Base-by-base conservation (phyloP, 2,888 invertebrate genomes). In the Drosophila acutilabella region DNA sequence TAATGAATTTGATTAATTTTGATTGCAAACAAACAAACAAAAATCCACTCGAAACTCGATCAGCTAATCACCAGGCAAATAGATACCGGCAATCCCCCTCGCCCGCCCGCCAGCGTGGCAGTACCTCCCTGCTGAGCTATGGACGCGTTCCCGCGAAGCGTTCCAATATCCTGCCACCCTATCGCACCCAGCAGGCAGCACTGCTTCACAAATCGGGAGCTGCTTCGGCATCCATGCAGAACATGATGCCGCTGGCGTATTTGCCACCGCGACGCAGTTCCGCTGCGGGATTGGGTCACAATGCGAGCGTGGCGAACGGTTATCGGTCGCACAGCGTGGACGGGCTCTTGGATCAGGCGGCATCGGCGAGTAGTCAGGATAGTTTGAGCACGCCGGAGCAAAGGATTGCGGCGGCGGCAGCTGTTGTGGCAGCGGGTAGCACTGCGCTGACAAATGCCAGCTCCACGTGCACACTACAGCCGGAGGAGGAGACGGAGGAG, bases 21-120 rank as follows among this genome's bases (percentile, higher is more conserved):
- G 91, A 91, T 92, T 91, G 91, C 90, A 69, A 76, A 30, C 30
- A 30, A 30, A 30, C 30, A 30, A 30, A 30, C 30, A 30, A 30
- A 30, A 30, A 30, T 30, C 30, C 64, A 71, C 81, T 81, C 85
- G 74, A 79, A 85, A 78, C 68, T 76, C 80, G 71, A 66, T 58
- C 92, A 91, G 92, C 91, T 90, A 92, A 93, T 92, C 91, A 91
- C 90, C 91, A 91, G 91, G 92, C 91, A 91, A 92, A 91, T 93
- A 95, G 95, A 93, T 94, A 94, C 92, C 94, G 94, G 91, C 95
- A 95, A 92, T 94, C 95, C 80, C 94, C 94, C 81, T 95, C 94
- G 93, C 95, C 95, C 88, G 94, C 94, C 82, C 93, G 94, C 79
- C 94, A 94, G 89, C 94, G 94, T 92, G 93, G 94, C 65, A 86